Evolutionary conservation across 2,113 vertebrate species (phyloP).

Genomic region (Glaucidium brasilianum): DNA sequence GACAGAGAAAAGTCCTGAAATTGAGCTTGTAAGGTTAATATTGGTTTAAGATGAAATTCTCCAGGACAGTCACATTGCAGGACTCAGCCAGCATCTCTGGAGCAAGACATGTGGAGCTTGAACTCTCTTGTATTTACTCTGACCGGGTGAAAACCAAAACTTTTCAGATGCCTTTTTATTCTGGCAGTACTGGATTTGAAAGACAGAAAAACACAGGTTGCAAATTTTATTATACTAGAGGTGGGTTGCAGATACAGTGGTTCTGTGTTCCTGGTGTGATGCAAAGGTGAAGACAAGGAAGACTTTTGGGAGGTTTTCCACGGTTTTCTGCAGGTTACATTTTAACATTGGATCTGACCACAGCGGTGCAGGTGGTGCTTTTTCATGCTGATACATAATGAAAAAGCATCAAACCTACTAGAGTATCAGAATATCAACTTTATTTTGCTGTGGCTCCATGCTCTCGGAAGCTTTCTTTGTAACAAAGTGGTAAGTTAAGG

Average conservation of each 20-base stretch:
- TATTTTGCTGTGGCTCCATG: not conserved
- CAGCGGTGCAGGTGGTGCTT: not conserved
- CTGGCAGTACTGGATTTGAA: not conserved
- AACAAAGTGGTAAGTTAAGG: rapidly evolving
- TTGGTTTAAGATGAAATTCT: not conserved
- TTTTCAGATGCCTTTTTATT: not conserved
- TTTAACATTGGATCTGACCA: not conserved
- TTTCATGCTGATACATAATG: not conserved
- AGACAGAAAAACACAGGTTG: not conserved
- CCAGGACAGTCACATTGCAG: not conserved
- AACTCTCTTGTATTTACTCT: not conserved
- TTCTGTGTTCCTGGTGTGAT: not conserved
- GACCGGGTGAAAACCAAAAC: not conserved
- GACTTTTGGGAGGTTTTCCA: not conserved
- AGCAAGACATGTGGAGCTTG: not conserved
- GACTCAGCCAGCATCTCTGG: not conserved
- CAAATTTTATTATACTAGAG: not conserved
- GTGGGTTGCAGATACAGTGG: not conserved
- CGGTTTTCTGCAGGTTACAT: not conserved
- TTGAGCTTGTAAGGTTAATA: not conserved
- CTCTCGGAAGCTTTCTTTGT: not conserved
- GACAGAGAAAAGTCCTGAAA: not conserved
- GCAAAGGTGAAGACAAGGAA: not conserved
- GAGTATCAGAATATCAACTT: not conserved
- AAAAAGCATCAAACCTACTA: not conserved